Evolutionary conservation across 2,888 invertebrate genomes (phyloP).

Genomic region (Orchestes rusci): DNA sequence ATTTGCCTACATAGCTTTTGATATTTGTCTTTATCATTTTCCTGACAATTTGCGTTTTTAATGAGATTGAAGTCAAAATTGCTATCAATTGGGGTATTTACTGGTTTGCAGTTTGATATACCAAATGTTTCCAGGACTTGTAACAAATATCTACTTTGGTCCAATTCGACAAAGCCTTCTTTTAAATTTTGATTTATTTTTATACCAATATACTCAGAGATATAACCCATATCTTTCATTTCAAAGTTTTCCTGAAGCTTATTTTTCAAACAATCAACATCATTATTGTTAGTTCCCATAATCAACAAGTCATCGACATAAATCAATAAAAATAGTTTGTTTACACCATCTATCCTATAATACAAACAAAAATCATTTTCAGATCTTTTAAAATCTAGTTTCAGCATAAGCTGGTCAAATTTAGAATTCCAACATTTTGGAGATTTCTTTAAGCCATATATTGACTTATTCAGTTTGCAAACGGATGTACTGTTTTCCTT

Average conservation of each 20-base stretch:
- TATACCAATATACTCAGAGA: conserved; percentile 7
- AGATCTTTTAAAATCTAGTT: neutral
- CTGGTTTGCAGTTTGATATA: conserved; percentile 7
- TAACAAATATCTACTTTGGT: conserved; percentile 2
- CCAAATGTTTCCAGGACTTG: conserved; percentile 9
- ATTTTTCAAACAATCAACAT: conserved; percentile 1
- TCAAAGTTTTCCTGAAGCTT: conserved; percentile 3
- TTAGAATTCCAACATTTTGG: conserved; percentile 28
- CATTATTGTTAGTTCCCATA: conserved; percentile 6
- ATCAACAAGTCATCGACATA: conserved; percentile 26
- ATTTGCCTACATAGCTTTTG: conserved; percentile 19
- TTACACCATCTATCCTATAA: neutral
- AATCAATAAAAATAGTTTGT: conserved; percentile 14
- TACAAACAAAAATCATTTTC: conserved; percentile 26
- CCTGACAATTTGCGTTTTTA: neutral
- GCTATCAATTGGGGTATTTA: conserved; percentile 9
- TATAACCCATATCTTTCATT: conserved; percentile 3
- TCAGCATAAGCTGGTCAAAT: conserved; percentile 1
- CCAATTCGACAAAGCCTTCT: neutral
- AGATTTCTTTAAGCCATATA: conserved; percentile 28
- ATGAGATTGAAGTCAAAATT: conserved; percentile 6
- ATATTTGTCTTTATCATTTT: conserved; percentile 1
- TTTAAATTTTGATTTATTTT: conserved; percentile 2
- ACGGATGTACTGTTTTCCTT: conserved; percentile 20
- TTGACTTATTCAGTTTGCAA: conserved; percentile 25